Percentiles rank a stretch among this genome's conserved stretches.
phyloP scores from a whole-genome alignment of 2,797 vertebrate genomes.

The Melopsittacus undulatus region DNA sequence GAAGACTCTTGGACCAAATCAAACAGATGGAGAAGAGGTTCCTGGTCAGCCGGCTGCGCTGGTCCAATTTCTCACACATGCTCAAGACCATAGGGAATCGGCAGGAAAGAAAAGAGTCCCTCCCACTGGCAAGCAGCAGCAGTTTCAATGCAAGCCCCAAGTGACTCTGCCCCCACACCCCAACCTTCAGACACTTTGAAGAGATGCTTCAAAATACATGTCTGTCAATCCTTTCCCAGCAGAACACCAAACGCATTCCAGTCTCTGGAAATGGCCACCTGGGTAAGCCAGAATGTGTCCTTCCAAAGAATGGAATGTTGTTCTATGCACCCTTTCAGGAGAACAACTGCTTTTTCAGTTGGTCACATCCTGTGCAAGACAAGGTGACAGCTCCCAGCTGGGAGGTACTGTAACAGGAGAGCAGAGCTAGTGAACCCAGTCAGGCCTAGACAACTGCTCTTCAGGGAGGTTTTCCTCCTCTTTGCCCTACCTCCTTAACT shows the following conservation, averaged over 20 bases:
- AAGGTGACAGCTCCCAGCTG: rapidly evolving
- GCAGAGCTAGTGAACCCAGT: not conserved
- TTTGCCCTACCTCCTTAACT: not conserved
- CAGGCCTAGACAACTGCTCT: not conserved
- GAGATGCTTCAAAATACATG: rapidly evolving
- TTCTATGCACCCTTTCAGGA: rapidly evolving
- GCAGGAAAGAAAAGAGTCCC: not conserved
- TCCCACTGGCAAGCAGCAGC: not conserved
- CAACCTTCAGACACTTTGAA: not conserved
- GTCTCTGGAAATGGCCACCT: not conserved
- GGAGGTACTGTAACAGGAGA: not conserved
- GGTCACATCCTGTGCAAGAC: rapidly evolving
- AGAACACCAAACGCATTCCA: rapidly evolving
- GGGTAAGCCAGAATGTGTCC: not conserved
- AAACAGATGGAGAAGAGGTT: not conserved
- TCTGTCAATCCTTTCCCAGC: not conserved
- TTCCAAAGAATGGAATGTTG: not conserved
- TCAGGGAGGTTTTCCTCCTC: not conserved
- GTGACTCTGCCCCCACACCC: not conserved
- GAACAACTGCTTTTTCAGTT: not conserved
- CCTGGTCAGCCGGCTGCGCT: not conserved
- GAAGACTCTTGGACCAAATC: not conserved
- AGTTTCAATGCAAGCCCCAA: not conserved
- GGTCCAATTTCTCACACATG: rapidly evolving
- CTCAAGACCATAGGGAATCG: rapidly evolving